Base-by-base conservation (phyloP, 2,888 invertebrate genomes). In the Drosophila nr. perissopoda region DNA sequence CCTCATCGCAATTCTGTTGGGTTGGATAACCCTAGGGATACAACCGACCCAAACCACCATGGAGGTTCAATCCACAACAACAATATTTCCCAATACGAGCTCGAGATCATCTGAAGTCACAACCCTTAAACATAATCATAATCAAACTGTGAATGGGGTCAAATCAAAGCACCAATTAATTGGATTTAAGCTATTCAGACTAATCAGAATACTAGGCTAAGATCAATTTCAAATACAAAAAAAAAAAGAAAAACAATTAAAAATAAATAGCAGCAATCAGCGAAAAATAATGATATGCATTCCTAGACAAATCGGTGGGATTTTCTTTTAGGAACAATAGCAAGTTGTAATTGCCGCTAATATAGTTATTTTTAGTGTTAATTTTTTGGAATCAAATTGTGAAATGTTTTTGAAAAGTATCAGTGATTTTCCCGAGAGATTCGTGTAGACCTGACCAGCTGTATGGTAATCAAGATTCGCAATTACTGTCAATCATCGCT, bases 401-500 rank as follows among this genome's bases (percentile, higher is more conserved):
- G 11, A 63, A 48, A 61, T 64, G 25, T 62, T 67, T 74, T 70
- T 61, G 65, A 40, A 74, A 61, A 40, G 42, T 49, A 10, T 34
- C 10, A 27, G 40, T 59, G 53, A 42, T 53, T 56, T 66, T 71
- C 72, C 71, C 67, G 60, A 38, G 10, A 51, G 13, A 56, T 21
- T 18, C 40, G 7, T 36, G 13, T 38, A 34, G 25, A 51, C 6
- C 13, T 46, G 48, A 27, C 34, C 51, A 16, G 33, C 65, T 52
- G 27, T 52, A 49, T 57, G 31, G 33, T 38, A 66, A 70, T 74
- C 34, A 65, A 67, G 16, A 62, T 36, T 62, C 3, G 61, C 83
- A 81, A 88, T 85, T 88, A 88, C 13, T 69, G 81, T 66, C 88
- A 79, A 83, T 86, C 76, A 71, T 59, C 66, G 67, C 62, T 56